A percentile compares a stretch with the other conserved stretches of the same genome.
Evolutionary conservation across 2,113 vertebrate genomes (phyloP).

Genomic region (Hiodon tergisus): DNA sequence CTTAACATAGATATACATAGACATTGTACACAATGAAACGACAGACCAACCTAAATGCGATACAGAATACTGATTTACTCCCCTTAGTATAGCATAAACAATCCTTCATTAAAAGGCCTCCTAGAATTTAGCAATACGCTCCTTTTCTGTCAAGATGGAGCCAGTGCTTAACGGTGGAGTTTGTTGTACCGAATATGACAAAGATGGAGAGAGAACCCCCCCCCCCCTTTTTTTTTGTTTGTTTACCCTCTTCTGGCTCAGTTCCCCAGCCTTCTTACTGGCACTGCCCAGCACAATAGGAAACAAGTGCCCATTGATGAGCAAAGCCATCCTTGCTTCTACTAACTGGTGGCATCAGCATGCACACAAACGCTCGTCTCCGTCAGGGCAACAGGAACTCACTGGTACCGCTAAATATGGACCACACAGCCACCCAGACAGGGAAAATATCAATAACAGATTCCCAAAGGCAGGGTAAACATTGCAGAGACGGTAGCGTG

Average conservation of each 20-base stretch:
- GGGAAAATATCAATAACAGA: neutral
- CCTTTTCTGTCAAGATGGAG: neutral
- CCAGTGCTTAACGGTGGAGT: conserved; percentile 1
- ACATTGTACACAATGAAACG: too few relatives aligned
- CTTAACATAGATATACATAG: too few relatives aligned
- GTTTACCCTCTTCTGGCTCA: conserved; percentile 28
- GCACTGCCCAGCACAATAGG: conserved; percentile 37
- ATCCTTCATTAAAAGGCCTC: neutral
- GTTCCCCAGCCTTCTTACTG: conserved; percentile 35
- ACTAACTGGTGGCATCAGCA: conserved; percentile 13
- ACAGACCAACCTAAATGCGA: too few relatives aligned
- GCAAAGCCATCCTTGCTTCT: conserved; percentile 7
- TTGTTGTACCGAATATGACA: conserved; percentile 29
- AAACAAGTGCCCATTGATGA: conserved; percentile 54
- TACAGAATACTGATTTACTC: too few relatives aligned
- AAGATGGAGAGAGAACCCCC: conserved; percentile 33
- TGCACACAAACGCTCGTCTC: neutral
- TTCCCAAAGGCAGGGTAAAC: neutral
- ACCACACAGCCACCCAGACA: neutral
- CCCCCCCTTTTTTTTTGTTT: conserved; percentile 29
- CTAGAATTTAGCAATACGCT: too few relatives aligned
- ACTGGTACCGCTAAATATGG: conserved; percentile 30
- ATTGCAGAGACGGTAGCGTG: neutral
- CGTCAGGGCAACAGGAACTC: conserved; percentile 27
- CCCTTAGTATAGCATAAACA: neutral